Percentiles rank a stretch among this genome's conserved stretches.
Conservation (phyloP, 2,888 invertebrate genomes). For the Leuctra nigra region DNA sequence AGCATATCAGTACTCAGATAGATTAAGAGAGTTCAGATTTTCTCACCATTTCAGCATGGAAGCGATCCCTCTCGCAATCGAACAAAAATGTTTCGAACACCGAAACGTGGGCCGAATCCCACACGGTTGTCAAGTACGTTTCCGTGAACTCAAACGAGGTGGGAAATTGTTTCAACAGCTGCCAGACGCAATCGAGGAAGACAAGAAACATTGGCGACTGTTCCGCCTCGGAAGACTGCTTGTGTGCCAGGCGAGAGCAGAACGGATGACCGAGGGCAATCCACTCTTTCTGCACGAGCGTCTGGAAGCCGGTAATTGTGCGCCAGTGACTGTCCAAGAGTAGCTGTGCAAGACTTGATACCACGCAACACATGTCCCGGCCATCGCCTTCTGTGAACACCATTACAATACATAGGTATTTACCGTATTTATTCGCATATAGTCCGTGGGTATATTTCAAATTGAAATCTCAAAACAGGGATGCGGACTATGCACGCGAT, state of each 20-base stretch:
- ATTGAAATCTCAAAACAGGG: no score
- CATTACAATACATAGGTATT: no score
- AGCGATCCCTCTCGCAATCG: conserved; percentile 72
- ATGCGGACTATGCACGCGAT: no score
- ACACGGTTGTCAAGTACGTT: conserved; percentile 83
- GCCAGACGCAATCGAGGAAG: conserved; percentile 92
- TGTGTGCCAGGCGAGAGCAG: conserved; percentile 43
- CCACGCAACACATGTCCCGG: conserved; percentile 79
- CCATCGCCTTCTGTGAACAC: conserved; percentile 60
- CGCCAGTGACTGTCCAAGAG: conserved; percentile 78
- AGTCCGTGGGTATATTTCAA: no score
- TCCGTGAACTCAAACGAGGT: conserved; percentile 87
- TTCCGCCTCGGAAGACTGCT: conserved; percentile 32
- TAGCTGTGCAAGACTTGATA: conserved; percentile 81
- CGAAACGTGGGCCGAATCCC: conserved; percentile 84
- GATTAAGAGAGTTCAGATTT: no score
- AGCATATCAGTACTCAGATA: no score
- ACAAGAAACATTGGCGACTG: conserved; percentile 37
- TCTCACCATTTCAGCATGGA: conserved; percentile 56
- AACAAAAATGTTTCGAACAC: conserved; percentile 91
- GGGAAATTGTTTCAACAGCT: conserved; percentile 81
- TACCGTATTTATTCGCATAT: no score
- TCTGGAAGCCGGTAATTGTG: conserved; percentile 80
- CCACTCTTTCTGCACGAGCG: conserved; percentile 93
- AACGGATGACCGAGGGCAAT: conserved; percentile 88